These are phyloP conservation scores for Cordilura impudica DNA, from an alignment of 2,888 invertebrate genomes.

Conservation along the genomic window DNA sequence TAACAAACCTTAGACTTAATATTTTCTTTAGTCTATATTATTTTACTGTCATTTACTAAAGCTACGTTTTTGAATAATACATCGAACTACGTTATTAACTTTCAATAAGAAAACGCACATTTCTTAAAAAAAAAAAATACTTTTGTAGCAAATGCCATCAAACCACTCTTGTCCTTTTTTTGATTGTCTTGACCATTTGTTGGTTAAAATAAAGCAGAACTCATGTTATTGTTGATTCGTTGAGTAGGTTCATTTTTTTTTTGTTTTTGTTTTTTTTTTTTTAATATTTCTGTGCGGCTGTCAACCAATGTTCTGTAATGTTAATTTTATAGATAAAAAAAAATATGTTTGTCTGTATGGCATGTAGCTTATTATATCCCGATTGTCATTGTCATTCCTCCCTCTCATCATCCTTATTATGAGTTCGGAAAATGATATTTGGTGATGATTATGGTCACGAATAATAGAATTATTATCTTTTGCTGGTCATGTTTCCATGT, in stretches of 20 bases:
- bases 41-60: too few relatives aligned
- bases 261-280: not conserved
- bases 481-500: slow-evolving; percentile 56
- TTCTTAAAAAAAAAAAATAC: too few relatives aligned
- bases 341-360: slow-evolving; percentile 11
- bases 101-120: too few relatives aligned
- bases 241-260: not conserved
- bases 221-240: not conserved
- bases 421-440: slow-evolving; percentile 39
- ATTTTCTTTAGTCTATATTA: too few relatives aligned
- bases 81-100: too few relatives aligned
- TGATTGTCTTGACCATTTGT: not conserved
- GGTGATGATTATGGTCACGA: slow-evolving; percentile 53
- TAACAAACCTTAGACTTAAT: too few relatives aligned
- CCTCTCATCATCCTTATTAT: slow-evolving; percentile 26
- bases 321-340: slow-evolving; percentile 39
- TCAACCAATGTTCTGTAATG: slow-evolving; percentile 39
- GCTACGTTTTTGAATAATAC: too few relatives aligned
- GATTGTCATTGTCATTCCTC: slow-evolving; percentile 41
- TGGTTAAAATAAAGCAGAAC: not conserved
- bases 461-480: slow-evolving; percentile 61
- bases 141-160: not conserved
- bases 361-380: slow-evolving; percentile 39
- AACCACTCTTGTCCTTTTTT: not conserved
- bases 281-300: slow-evolving; percentile 5